Evolutionary conservation across 1,140 invertebrate species (phyloP).

Genomic region (Tetraneura akinire): DNA sequence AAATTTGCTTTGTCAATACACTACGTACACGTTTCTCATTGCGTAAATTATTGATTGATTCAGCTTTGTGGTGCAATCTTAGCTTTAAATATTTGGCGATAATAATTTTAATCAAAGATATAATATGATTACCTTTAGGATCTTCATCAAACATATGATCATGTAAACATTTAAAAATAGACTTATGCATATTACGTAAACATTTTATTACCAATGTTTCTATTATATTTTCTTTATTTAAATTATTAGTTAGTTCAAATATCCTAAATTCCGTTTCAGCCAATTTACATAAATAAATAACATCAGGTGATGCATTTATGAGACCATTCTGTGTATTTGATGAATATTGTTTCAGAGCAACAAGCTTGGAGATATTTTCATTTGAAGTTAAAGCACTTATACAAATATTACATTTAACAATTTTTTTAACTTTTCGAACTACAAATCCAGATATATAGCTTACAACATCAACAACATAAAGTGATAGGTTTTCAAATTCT

Average conservation of each 20-base stretch:
- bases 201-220: not conserved
- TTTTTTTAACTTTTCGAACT: not conserved
- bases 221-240: not conserved
- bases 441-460: not conserved
- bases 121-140: too few species aligned
- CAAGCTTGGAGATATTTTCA: not conserved
- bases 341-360: not conserved
- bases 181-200: too few species aligned
- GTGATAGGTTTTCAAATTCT: not conserved
- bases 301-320: conserved; percentile 4
- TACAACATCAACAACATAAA: not conserved
- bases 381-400: not conserved
- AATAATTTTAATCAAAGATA: conserved; percentile 12
- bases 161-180: not conserved
- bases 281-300: not conserved
- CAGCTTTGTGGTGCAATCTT: not conserved
- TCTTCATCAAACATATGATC: conserved; percentile 9
- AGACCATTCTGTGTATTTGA: not conserved
- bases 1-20: not conserved
- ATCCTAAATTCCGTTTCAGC: conserved; percentile 2
- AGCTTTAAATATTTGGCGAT: not conserved
- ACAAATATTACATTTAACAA: not conserved
- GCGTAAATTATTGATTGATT: not conserved
- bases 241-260: not conserved
- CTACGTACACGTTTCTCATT: not conserved